Evolutionary conservation across 2,113 vertebrate genomes (phyloP), one percentile per base, ranked within the genome.

Genomic region (Oxyruncus cristatus): DNA sequence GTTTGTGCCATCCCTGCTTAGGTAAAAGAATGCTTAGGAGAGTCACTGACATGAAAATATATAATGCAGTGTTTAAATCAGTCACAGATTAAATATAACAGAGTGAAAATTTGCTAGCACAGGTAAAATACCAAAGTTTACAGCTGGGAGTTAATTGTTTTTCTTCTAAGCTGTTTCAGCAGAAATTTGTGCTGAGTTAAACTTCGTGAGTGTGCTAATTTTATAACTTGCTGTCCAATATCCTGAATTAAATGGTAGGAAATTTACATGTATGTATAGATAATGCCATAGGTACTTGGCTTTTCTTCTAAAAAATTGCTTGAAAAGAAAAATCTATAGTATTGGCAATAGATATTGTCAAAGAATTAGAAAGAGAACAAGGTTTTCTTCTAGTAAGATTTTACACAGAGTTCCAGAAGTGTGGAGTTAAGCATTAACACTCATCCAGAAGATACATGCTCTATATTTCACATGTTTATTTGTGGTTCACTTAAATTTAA

Each of bases 161-260:
- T 70, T 74, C 50, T 75, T 73, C 71, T 77, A 73, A 89, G n/a
- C 53, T 87, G 44, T 81, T 92, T 67, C 74, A 92, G 87, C 46
- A 93, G 75, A 92, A 95, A 70, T 90, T 80, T 94, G 9, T 90
- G 82, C 88, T 93, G 75, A 95, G 27, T 71, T 90, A 59, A 88
- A 77, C 30, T 77, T 85, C 42, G 65, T 13, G 14, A 3, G 0
- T 4, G 14, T 49, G 41, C 37, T 94, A 46, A 74, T 88, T 88
- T 96, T 94, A 65, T 39, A 66, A 22, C 37, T 76, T 58, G 6
- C n/a, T 75, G 47, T 80, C 56, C 46, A 78, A 79, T 83, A 32
- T 20, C 42, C 50, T 72, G 71, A 83, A 67, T 62, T 86, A 76
- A 91, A 46, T 52, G 41, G 52, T 23, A 62, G 66, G 24, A 79